phyloP scores from a whole-genome alignment of 1,140 invertebrate species.

The Pissodes strobi region DNA sequence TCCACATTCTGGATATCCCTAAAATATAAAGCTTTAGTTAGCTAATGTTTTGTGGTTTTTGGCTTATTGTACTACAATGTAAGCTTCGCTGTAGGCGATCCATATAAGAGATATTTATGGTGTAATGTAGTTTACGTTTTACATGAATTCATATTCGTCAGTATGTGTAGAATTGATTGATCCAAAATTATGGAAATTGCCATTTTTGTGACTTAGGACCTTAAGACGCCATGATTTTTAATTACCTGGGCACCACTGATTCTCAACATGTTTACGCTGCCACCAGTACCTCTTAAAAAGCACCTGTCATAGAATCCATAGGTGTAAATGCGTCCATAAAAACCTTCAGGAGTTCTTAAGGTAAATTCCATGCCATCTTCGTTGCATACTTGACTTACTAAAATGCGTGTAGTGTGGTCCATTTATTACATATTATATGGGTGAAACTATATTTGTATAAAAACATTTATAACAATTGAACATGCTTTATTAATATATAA shows the following conservation, averaged over 20 bases:
- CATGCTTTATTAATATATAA: no score
- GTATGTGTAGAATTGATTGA: no score
- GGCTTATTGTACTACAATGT: background rate
- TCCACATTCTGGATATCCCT: constrained; percentile 87
- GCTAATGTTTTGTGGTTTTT: background rate
- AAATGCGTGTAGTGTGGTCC: constrained; percentile 8
- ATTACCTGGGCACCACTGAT: constrained; percentile 77
- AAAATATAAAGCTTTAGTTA: no score
- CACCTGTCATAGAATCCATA: constrained; percentile 90
- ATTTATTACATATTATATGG: background rate
- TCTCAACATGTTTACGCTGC: constrained; percentile 77
- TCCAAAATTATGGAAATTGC: no score
- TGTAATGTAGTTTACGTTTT: no score
- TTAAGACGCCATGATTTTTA: no score
- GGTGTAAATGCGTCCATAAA: constrained; percentile 87
- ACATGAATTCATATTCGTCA: no score
- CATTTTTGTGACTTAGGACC: no score
- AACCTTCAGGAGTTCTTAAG: constrained; percentile 82
- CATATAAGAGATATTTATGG: no score
- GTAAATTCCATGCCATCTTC: constrained; percentile 95
- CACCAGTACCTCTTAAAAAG: constrained; percentile 88
- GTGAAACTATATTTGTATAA: no score
- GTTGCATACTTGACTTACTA: constrained; percentile 85
- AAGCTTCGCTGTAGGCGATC: no score
- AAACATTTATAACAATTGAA: no score